Evolutionary conservation across 2,113 vertebrate genomes (phyloP), one percentile per base, ranked within the genome.

Genomic region (Calidris pygmaea): DNA sequence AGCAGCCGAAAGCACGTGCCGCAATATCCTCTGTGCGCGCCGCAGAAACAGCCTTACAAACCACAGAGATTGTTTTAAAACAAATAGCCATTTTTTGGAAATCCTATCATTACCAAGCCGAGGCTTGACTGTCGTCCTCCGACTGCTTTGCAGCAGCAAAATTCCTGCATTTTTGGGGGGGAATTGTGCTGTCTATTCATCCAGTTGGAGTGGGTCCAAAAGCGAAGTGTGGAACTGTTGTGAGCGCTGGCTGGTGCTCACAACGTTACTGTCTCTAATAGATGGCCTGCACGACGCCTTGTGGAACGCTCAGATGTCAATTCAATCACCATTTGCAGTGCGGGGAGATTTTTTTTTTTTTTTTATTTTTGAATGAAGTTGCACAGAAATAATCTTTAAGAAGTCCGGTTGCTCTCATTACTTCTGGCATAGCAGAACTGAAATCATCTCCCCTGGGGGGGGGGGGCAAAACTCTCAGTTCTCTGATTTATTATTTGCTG

Each of bases 61-160:
- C 95, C 94, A 62, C 95, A 92, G 48, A 80, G 56, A 18, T 84
- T 95, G 82, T 96, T 96, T 93, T 89, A 87, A 96, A 96, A 92
- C 87, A 91, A 91, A 92, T 91, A 80, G 41, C 62, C 53, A 73
- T 88, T 95, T 94, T 89, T 82, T 45, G 3, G 3, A 85, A 96
- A 97, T 95, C 92, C 84, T 83, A 11, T 93, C 62, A 89, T 96
- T 96, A 94, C 77, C 78, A 72, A 82, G 84, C 60, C 2, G 26
- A 89, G 84, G 70, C 62, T 87, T 80, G 89, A 85, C 89, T 89
- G 66, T 93, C 85, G 58, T 96, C 77, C 78, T 95, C 71, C 6
- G 32, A 85, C 43, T 79, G 83, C 74, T 95, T 96, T 53, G 79
- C 48, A 90, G 89, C 84, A 85, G 80, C 32, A 85, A 89, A 93